These are phyloP conservation scores for Parapsyche elsis DNA, from an alignment of 1,140 invertebrate genomes.

Conservation along the genomic window DNA sequence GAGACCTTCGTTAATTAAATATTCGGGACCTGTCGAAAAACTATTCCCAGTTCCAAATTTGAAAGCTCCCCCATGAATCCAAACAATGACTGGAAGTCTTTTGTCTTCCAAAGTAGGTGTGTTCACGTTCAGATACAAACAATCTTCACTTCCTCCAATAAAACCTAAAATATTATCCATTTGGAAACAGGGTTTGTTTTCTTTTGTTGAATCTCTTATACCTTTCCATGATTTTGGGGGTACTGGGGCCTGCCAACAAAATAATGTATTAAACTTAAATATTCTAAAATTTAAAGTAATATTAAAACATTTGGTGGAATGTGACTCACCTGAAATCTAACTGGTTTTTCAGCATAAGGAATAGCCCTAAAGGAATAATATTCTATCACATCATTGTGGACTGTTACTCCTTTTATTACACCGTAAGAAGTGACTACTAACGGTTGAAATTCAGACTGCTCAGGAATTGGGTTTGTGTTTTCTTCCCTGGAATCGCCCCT, in stretches of 20 bases:
- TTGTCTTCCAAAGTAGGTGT: slow-evolving; percentile 57
- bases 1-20: slow-evolving; percentile 72
- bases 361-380: background rate
- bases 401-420: background rate
- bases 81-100: slow-evolving; percentile 72
- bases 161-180: background rate
- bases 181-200: slow-evolving; percentile 58
- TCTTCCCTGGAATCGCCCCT: no score
- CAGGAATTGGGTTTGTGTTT: no score
- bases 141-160: slow-evolving; percentile 58
- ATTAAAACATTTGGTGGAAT: background rate
- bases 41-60: slow-evolving; percentile 67
- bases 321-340: background rate
- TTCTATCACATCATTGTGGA: background rate
- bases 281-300: background rate
- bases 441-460: no score
- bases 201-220: slow-evolving; percentile 60
- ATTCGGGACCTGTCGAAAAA: slow-evolving; percentile 70
- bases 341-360: background rate
- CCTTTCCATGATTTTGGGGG: slow-evolving; percentile 63
- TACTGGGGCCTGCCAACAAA: slow-evolving; percentile 62
- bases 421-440: background rate
- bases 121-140: slow-evolving; percentile 61
- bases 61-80: slow-evolving; percentile 75
- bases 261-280: background rate